Conservation (phyloP, 2,888 invertebrate species). For the Latrodectus hesperus region DNA sequence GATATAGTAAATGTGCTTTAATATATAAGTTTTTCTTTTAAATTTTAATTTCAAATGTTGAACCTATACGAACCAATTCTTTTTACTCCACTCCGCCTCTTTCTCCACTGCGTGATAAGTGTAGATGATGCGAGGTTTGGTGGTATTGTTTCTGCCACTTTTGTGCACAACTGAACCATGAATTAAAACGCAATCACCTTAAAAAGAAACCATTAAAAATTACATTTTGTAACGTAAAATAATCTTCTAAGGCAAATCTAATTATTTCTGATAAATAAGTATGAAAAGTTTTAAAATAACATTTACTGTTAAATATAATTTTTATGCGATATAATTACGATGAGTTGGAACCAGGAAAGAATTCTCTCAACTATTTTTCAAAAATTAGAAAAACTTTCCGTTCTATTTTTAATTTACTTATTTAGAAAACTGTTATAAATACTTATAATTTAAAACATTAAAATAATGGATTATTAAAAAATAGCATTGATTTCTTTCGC, state of each 20-base stretch:
- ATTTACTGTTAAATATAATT: no score
- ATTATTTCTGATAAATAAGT: not conserved
- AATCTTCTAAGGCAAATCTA: not conserved
- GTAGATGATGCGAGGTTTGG: constrained; percentile 91
- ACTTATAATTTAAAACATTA: no score
- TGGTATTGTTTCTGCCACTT: constrained; percentile 89
- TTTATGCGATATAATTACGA: no score
- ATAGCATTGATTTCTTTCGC: no score
- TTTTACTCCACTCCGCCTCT: constrained; percentile 83
- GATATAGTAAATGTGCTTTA: not conserved
- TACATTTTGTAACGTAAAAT: not conserved
- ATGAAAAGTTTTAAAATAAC: no score
- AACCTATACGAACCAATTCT: constrained; percentile 83
- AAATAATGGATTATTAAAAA: no score
- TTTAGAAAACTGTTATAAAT: no score
- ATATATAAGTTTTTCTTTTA: no score
- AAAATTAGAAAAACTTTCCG: no score
- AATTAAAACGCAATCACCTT: constrained; percentile 89
- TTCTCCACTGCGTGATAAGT: constrained; percentile 95
- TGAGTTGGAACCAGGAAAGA: no score
- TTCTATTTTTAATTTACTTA: no score
- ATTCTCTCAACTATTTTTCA: no score
- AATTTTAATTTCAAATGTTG: not conserved
- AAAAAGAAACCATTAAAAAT: not conserved
- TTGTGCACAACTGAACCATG: constrained; percentile 95